Evolutionary conservation across 23 tunicate genomes (phyloP), one percentile per base, ranked within the genome.

Genomic region (Pegea sp.): DNA sequence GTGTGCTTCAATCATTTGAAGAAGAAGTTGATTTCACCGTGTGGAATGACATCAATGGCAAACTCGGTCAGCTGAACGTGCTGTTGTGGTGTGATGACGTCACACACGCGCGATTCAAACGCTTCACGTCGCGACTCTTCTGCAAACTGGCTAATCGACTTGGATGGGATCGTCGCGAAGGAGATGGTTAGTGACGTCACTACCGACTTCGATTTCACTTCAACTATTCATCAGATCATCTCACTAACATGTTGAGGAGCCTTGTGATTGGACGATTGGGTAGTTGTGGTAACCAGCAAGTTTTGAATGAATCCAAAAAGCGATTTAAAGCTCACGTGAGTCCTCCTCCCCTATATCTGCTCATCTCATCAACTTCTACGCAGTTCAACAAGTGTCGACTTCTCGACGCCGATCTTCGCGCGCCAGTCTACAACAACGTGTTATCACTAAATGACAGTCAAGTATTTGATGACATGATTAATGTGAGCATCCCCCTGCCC

Each of bases 21-120:
- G 64, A 74, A 30, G 95, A 84, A 64, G 64, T 72, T 53, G 64
- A 73, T 58, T 73, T 48, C 34, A 63, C 81, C n/a, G 95, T 84
- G 34, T 84, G 95, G 95, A 62, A 42, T 44, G 95, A 84, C 50
- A 61, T 84, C 28, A 57, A 64, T 30, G 70, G 60, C 3, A 76
- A 68, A 34, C 30, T 76, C 6, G 61, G 57, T 25, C 53, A 43
- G 5, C 56, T 80, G 30, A 48, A 31, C 61, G 42, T 66, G 4
- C 28, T 84, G 55, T 54, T 80, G 52, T 72, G 95, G 95, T 63
- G 64, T 58, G 62, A 73, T 42, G 76, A 68, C 30, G 76, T 63
- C 22, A 63, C 70, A 2, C 63, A 57, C 22, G 62, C 31, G 1
- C 44, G 50, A 31, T 84, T 84, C 58, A 84, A 84, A 50, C 52